Evolutionary conservation across 2,797 vertebrate genomes (phyloP).

Genomic region (Pangasius djambal): DNA sequence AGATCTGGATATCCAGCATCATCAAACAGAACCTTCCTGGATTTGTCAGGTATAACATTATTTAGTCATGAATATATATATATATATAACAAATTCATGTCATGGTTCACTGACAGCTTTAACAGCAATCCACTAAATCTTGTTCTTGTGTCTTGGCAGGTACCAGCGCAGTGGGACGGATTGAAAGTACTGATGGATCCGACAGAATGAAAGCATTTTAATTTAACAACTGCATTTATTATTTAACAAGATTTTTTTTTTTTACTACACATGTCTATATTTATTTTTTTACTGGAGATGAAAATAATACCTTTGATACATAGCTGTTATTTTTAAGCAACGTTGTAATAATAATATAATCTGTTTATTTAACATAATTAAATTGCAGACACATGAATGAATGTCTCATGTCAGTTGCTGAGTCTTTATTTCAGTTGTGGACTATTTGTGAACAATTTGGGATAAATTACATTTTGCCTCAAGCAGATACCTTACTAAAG

Average conservation of each 20-base stretch:
- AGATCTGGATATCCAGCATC: slow-evolving; percentile 19
- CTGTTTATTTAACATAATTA: neutral
- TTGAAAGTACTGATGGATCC: neutral
- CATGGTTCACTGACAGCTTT: neutral
- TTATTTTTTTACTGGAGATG: neutral
- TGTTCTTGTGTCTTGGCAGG: neutral
- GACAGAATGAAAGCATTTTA: neutral
- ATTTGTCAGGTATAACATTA: slow-evolving; percentile 13
- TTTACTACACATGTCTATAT: neutral
- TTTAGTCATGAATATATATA: neutral
- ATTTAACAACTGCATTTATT: neutral
- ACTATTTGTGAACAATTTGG: neutral
- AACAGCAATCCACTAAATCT: neutral
- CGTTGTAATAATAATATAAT: neutral
- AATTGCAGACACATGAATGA: neutral
- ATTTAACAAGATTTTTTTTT: neutral
- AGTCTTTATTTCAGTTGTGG: neutral
- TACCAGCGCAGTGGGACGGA: neutral
- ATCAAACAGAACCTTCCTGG: neutral
- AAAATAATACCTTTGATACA: neutral
- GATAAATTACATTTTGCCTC: neutral
- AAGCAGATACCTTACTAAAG: neutral
- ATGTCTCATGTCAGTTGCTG: neutral
- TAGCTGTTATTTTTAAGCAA: neutral
- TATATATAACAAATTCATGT: neutral